Evolutionary conservation across 2,797 vertebrate species (phyloP).

Genomic region (Paguma larvata): DNA sequence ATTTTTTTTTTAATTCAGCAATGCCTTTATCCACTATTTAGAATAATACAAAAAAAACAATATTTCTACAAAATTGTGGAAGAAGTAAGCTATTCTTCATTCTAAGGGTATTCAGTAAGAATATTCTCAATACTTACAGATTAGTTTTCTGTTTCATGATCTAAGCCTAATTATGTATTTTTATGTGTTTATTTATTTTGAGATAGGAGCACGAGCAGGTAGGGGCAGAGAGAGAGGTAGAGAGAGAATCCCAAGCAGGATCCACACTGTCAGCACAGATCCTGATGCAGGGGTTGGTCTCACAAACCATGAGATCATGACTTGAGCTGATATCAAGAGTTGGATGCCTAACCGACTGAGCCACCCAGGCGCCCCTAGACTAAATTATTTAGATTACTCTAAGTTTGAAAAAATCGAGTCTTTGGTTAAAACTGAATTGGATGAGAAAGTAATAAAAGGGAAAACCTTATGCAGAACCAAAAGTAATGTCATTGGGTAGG

Average conservation of each 20-base stretch:
- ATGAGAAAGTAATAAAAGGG: neutral
- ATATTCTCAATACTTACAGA: neutral
- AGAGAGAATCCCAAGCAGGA: too few species aligned
- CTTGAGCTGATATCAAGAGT: too few species aligned
- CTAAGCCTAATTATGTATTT: neutral
- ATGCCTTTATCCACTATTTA: neutral
- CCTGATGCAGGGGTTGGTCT: too few species aligned
- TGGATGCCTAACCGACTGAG: too few species aligned
- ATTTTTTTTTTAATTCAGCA: neutral
- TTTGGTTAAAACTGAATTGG: neutral
- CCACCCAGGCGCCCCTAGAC: neutral
- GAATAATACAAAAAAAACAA: neutral
- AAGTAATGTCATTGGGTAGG: neutral
- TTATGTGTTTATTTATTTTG: too few species aligned
- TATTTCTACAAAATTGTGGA: neutral
- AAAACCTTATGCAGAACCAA: neutral
- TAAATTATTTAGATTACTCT: neutral
- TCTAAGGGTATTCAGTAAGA: neutral
- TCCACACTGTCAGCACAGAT: too few species aligned
- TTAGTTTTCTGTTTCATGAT: neutral
- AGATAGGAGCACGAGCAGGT: too few species aligned
- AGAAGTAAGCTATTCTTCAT: neutral
- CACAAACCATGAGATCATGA: too few species aligned
- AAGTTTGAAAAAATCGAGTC: neutral
- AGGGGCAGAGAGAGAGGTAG: too few species aligned